phyloP scores from a whole-genome alignment of 2,797 vertebrate genomes.

The Mus spretus region DNA sequence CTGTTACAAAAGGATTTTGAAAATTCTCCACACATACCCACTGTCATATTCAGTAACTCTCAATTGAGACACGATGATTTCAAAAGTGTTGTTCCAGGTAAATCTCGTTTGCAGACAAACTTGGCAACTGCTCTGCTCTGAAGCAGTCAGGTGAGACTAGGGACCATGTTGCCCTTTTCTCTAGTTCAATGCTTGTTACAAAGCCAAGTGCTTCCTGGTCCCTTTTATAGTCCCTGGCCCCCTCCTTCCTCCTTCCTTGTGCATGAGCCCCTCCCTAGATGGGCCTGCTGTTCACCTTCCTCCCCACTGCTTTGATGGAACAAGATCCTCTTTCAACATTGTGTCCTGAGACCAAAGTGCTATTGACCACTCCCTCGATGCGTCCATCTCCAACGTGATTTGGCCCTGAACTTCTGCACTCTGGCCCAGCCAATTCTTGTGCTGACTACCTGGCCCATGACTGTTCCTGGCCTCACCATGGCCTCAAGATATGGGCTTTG shows the following conservation, averaged over 20 bases:
- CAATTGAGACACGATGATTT: neutral
- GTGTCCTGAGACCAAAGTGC: neutral
- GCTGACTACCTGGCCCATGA: neutral
- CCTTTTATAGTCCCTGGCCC: neutral
- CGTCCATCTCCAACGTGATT: neutral
- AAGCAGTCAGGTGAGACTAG: slow-evolving; percentile 3
- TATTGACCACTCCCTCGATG: neutral
- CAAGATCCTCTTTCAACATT: neutral
- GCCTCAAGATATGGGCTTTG: neutral
- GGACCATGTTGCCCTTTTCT: neutral
- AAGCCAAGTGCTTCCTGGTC: neutral
- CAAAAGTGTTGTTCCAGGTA: neutral
- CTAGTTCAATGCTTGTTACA: neutral
- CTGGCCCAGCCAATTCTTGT: neutral
- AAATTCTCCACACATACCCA: neutral
- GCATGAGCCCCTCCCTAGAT: neutral
- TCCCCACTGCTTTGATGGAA: neutral
- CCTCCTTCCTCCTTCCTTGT: neutral
- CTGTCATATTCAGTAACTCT: neutral
- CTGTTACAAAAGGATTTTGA: too few relatives aligned
- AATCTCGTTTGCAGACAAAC: neutral
- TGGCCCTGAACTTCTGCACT: neutral
- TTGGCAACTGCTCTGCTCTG: slow-evolving; percentile 2
- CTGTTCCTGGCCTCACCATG: neutral
- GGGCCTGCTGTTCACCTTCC: neutral